phyloP scores from a whole-genome alignment of 2,113 vertebrate species.

The Mustela lutreola region DNA sequence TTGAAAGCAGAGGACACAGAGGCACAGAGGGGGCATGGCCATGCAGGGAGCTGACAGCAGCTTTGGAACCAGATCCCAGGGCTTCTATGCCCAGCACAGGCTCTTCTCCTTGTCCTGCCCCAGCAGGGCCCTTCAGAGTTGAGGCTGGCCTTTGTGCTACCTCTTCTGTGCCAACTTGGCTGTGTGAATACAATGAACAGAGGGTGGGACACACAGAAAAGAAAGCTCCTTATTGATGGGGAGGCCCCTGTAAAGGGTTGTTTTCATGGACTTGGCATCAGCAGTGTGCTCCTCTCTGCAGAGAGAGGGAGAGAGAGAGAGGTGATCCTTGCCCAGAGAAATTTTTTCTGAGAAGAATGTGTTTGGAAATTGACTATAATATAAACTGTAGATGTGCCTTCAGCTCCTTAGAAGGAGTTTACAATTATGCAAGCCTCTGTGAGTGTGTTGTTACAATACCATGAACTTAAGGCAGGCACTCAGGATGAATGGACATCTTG shows the following conservation, averaged over 20 bases:
- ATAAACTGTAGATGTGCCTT: neutral
- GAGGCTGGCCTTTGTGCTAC: slow-evolving; percentile 38
- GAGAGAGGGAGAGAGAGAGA: neutral
- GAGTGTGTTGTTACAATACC: neutral
- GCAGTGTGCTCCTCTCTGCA: neutral
- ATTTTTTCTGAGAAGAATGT: slow-evolving; percentile 31
- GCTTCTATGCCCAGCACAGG: neutral
- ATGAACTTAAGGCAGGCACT: neutral
- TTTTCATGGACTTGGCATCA: slow-evolving; percentile 45
- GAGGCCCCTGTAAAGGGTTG: slow-evolving; percentile 28
- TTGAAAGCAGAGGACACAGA: slow-evolving; percentile 13
- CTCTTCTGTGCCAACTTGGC: slow-evolving; percentile 42
- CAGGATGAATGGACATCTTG: neutral
- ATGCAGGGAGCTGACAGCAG: neutral
- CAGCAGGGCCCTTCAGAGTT: neutral
- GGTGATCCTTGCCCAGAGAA: neutral
- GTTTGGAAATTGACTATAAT: neutral
- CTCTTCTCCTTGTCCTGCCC: neutral
- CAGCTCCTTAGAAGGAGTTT: neutral
- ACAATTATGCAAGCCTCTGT: neutral
- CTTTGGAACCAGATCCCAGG: neutral
- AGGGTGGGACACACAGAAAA: slow-evolving; percentile 45
- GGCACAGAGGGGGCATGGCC: neutral
- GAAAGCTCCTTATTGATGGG: slow-evolving; percentile 70
- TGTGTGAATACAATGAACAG: slow-evolving; percentile 68